Evolutionary conservation across 2,113 vertebrate genomes (phyloP), one percentile per base, ranked within the genome.

Genomic region (Takifugu bimaculatus): DNA sequence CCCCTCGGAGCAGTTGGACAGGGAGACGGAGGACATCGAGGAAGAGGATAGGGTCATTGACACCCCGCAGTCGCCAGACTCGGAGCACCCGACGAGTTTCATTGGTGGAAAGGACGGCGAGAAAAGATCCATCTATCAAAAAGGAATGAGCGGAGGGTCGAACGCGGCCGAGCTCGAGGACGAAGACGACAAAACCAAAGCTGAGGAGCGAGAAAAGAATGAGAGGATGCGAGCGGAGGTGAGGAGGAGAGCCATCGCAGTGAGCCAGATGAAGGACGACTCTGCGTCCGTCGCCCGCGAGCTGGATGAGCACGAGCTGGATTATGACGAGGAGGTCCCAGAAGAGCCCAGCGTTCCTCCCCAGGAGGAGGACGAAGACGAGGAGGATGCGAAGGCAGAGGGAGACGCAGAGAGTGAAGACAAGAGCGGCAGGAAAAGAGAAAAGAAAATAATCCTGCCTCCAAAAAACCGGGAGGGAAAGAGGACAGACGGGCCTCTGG

Each of bases 321-420:
- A 99, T 87, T 99, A 99, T 2, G 97, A 98, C 0, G 97, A 99
- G 85, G 97, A 99, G 77, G 97, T 99, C 5, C 96, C 94, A 0
- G 97, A 99, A 81, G 97, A 98, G 45, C 88, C 92, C 0, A 91
- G 80, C 15, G 72, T 92, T 2, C 78, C 89, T 1, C 64, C 63
- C 0, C 91, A 70, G 0, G 85, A 87, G 57, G 92, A 92, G 0
- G 94, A 91, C 10, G 91, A 90, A 0, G 94, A 96, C 51, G 93
- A 94, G 0, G 93, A 94, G 0, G 85, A 86, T 2, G 42, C 72
- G 2, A 85, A 82, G 27, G 69, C 5, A 1, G 77, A 74, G 7
- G 65, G 63, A 29, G 87, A 88, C 93, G 9, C 91, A 4, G 64
- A 78, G 45, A 66, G n/a, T 0, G 86, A 91, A 35, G 92, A 93